phyloP scores from a whole-genome alignment of 2,797 vertebrate species.

The Falco peregrinus region DNA sequence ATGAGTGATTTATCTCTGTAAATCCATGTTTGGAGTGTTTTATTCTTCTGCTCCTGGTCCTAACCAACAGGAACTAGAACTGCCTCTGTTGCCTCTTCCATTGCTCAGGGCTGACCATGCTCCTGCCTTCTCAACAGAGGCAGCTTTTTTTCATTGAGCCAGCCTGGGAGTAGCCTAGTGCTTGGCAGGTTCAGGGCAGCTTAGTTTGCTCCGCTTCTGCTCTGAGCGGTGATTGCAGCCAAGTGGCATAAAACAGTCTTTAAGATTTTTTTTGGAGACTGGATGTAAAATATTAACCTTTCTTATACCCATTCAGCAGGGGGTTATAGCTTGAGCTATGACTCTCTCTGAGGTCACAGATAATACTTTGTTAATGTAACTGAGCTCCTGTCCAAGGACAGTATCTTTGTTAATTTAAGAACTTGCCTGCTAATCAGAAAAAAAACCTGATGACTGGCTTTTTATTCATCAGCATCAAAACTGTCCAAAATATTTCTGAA shows the following conservation, averaged over 20 bases:
- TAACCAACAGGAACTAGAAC: not conserved
- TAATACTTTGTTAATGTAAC: not conserved
- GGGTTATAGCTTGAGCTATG: not conserved
- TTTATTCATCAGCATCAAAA: conserved; percentile 22
- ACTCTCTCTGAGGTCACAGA: not conserved
- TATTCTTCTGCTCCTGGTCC: not conserved
- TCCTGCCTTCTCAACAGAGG: not conserved
- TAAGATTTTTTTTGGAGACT: not conserved
- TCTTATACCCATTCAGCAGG: not conserved
- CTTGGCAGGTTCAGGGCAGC: not conserved
- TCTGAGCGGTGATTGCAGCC: not conserved
- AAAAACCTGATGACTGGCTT: not conserved
- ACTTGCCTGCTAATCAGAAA: conserved; percentile 14
- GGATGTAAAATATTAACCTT: not conserved
- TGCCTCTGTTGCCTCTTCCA: not conserved
- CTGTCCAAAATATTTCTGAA: not conserved
- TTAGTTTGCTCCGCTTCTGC: not conserved
- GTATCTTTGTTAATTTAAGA: not conserved
- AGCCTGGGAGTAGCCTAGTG: not conserved
- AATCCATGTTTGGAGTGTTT: not conserved
- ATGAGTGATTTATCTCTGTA: not conserved
- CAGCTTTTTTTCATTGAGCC: not conserved
- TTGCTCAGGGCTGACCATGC: not conserved
- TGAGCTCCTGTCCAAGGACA: not conserved
- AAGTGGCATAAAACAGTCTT: not conserved